Evolutionary conservation across 2,113 vertebrate species (phyloP).

Genomic region (Penelope pileata): DNA sequence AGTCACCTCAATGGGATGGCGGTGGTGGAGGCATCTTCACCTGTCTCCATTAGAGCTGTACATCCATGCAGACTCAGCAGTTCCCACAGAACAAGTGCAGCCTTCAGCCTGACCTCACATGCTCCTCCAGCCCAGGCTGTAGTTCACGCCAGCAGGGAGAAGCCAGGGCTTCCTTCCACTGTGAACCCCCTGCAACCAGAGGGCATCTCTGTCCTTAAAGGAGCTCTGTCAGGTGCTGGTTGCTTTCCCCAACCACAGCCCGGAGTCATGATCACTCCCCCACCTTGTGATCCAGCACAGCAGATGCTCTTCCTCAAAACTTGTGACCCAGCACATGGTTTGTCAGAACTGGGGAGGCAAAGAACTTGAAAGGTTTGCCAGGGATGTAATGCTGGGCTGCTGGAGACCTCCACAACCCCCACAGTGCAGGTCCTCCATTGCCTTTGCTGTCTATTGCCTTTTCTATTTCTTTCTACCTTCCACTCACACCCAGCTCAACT

Average conservation of each 20-base stretch:
- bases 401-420: background rate
- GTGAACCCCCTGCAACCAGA: background rate
- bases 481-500: background rate
- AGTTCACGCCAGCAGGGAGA: background rate
- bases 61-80: background rate
- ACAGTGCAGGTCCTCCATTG: background rate
- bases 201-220: background rate
- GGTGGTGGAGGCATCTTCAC: rapidly evolving
- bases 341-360: conserved; percentile 1
- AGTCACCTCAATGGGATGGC: background rate
- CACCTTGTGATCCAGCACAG: background rate
- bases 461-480: background rate
- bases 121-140: background rate
- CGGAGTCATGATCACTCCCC: background rate
- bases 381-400: background rate
- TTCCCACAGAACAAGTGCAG: background rate
- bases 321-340: background rate
- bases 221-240: background rate
- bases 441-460: background rate
- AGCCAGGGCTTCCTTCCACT: background rate
- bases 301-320: background rate
- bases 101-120: background rate
- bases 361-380: conserved; percentile 31
- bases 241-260: background rate
- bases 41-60: background rate